A percentile compares a stretch with the other conserved stretches of the same genome.
phyloP scores from a whole-genome alignment of 2,113 vertebrate genomes.

The Sinosuthora webbiana region DNA sequence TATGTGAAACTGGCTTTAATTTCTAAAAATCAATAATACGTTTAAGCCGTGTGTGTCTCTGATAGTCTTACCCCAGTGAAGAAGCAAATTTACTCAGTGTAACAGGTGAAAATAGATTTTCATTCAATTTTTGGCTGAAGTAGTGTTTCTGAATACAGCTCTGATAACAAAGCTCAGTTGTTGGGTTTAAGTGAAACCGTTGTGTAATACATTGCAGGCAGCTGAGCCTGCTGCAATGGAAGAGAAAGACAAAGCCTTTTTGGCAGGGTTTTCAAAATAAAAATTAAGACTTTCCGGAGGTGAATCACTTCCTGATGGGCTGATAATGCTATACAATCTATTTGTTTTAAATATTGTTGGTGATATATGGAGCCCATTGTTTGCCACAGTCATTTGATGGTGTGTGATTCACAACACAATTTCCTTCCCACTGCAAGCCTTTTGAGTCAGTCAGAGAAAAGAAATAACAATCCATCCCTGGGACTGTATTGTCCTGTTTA shows the following conservation, averaged over 20 bases:
- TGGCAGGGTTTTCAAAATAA: background rate
- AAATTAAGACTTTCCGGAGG: background rate
- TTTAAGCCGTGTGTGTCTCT: background rate
- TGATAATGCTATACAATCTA: background rate
- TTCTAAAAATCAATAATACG: conserved; percentile 46
- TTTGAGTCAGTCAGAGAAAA: background rate
- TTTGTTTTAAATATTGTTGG: background rate
- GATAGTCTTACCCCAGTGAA: background rate
- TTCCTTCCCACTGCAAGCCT: background rate
- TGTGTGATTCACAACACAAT: background rate
- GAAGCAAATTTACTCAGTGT: background rate
- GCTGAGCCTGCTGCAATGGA: background rate
- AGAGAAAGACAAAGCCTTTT: background rate
- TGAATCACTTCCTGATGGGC: background rate
- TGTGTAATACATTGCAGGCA: background rate
- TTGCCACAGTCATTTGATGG: background rate
- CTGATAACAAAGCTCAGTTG: background rate
- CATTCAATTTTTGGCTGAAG: conserved; percentile 15
- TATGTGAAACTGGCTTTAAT: conserved; percentile 43
- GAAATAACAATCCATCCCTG: background rate
- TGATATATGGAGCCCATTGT: background rate
- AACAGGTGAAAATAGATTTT: conserved; percentile 35
- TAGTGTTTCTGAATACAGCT: conserved; percentile 3
- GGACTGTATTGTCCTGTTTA: background rate
- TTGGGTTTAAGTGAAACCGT: background rate